Base-by-base conservation (phyloP, 2,797 vertebrate species). In the Anguilla obscura region DNA sequence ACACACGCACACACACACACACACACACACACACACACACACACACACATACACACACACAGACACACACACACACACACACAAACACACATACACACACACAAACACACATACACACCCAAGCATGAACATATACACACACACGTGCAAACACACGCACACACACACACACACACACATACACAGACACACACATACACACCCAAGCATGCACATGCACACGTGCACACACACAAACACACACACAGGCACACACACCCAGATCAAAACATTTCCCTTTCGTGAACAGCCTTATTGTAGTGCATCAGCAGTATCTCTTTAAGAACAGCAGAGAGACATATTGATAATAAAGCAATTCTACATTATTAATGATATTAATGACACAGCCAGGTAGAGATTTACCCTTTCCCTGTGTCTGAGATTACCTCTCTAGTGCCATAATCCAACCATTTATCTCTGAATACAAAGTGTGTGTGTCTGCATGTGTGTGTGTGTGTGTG, bases 281-380 rank as follows among this genome's bases (percentile, higher is more conserved):
- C 74, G 3, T 40, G 14, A 40, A 36, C 74, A 36, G 10, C 74
- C 33, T 76, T 18, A 76, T 36, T 14, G 40, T 71, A 71, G 9
- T 33, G 69, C 33, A 40, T 0, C 74, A 36, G 4, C 33, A 76
- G 27, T 40, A 16, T 12, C 36, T 3, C 69, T 88, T 27, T 84
- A 24, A 89, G 86, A 69, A 86, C 82, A 16, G 86, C 83, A 90
- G 85, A 88, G 80, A 89, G 76, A 56, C 27, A 27, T 86, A 86
- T 79, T 86, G 88, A 90, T 90, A 88, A 91, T 90, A 89, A 87
- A 86, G 86, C 92, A 91, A 66, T 16, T 6, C 86, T 94, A 88
- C 88, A 93, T 93, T 92, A 93, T 93, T 93, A 85, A 93, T 92
- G 76, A 52, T 14, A 76, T 74, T 56, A 52, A 71, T 71, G 27